These are phyloP conservation scores for Ornithorhynchus anatinus DNA, from an alignment of 2,113 vertebrate species.

Conservation along the genomic window DNA sequence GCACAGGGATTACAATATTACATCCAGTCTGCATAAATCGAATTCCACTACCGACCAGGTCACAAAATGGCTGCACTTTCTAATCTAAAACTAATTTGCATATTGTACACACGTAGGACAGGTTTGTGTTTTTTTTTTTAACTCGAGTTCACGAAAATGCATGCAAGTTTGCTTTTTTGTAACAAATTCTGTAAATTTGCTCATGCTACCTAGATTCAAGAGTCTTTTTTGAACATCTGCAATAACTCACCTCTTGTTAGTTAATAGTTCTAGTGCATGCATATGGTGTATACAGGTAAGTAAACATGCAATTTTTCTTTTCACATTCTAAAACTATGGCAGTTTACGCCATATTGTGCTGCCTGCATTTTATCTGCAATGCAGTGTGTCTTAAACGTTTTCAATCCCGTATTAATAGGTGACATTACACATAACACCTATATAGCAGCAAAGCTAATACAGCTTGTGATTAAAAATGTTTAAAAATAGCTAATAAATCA, in stretches of 20 bases:
- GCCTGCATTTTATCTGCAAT: conserved; percentile 88
- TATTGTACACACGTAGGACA: conserved; percentile 90
- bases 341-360: conserved; percentile 83
- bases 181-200: conserved; percentile 79
- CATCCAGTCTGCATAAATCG: conserved; percentile 88
- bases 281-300: conserved; percentile 87
- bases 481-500: conserved; percentile 94
- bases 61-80: conserved; percentile 87
- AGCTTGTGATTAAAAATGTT: conserved; percentile 95
- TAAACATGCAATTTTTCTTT: conserved; percentile 87
- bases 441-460: conserved; percentile 99
- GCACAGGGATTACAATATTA: conserved; percentile 92
- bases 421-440: conserved; percentile 94
- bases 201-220: conserved; percentile 91
- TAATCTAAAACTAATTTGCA: conserved; percentile 92
- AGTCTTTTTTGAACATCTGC: conserved; percentile 76
- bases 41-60: conserved; percentile 85
- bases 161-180: conserved; percentile 90
- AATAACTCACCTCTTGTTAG: conserved; percentile 77
- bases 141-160: conserved; percentile 90
- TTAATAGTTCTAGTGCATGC: conserved; percentile 89
- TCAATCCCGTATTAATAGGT: conserved; percentile 90
- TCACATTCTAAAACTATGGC: conserved; percentile 91
- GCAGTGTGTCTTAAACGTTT: conserved; percentile 82
- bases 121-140: too few relatives aligned